These are phyloP conservation scores for Thamnaconus septentrionalis DNA, from an alignment of 2,113 vertebrate species.

Conservation along the genomic window DNA sequence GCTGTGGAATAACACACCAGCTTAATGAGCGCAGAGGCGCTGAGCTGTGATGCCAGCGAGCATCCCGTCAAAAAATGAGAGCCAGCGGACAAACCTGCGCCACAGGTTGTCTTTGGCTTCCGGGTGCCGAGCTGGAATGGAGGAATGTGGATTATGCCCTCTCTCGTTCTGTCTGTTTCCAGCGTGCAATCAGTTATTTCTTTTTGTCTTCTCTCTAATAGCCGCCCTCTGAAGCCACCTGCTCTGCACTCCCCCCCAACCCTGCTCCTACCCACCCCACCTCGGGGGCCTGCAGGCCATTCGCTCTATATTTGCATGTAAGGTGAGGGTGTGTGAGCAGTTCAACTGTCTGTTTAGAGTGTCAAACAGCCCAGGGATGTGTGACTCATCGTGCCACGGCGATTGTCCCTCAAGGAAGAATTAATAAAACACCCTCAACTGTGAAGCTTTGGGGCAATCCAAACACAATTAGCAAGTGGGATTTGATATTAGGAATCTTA, in stretches of 20 bases:
- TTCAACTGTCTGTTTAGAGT: conserved; percentile 58
- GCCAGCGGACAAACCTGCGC: conserved; percentile 21
- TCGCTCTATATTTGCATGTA: conserved; percentile 74
- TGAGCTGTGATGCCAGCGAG: no score
- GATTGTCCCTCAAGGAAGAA: conserved; percentile 31
- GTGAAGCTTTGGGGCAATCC: conserved; percentile 40
- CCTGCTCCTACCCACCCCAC: conserved; percentile 38
- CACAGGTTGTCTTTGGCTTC: conserved; percentile 34
- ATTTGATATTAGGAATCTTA: not conserved
- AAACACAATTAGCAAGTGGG: conserved; percentile 50
- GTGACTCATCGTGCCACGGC: conserved; percentile 36
- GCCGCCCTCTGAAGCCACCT: no score
- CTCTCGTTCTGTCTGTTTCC: conserved; percentile 27
- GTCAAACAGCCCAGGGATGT: conserved; percentile 61
- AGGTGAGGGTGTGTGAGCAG: conserved; percentile 57
- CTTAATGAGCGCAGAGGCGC: no score
- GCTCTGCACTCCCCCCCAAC: conserved; percentile 16
- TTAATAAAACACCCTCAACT: conserved; percentile 35
- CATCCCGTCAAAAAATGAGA: not conserved
- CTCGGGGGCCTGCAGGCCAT: conserved; percentile 35
- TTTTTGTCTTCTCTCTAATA: not conserved
- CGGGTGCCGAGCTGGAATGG: conserved; percentile 31
- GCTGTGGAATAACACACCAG: no score
- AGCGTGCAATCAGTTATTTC: conserved; percentile 42
- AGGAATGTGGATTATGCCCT: conserved; percentile 47